A percentile compares a stretch with the other conserved stretches of the same genome.
Evolutionary conservation across 1,140 invertebrate species (phyloP).

Genomic region (Calephelis virginiensis): DNA sequence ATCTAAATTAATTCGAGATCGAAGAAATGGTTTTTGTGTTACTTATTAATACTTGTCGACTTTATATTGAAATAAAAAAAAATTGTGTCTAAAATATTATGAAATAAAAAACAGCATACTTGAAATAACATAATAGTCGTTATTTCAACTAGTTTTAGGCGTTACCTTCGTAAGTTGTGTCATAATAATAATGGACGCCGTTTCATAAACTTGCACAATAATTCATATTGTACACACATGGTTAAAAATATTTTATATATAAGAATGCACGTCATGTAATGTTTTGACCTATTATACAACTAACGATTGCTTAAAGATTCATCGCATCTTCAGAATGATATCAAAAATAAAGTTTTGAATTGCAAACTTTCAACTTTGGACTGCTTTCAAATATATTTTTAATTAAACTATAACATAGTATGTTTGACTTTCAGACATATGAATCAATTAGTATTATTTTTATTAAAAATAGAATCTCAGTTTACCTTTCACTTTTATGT

Average conservation of each 20-base stretch:
- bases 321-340: too few species aligned
- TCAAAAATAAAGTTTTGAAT: neutral
- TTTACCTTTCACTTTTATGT: too few species aligned
- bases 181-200: neutral
- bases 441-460: too few species aligned
- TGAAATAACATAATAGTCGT: neutral
- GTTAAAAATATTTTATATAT: constrained; percentile 7
- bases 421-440: too few species aligned
- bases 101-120: neutral
- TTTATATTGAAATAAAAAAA: too few species aligned
- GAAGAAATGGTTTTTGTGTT: too few species aligned
- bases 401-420: too few species aligned
- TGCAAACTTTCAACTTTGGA: neutral
- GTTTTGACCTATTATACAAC: constrained; percentile 8
- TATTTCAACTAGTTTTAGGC: neutral
- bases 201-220: neutral
- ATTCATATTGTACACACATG: constrained; percentile 4
- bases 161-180: neutral
- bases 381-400: too few species aligned
- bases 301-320: neutral
- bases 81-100: neutral
- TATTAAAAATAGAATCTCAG: too few species aligned
- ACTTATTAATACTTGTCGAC: too few species aligned
- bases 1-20: too few species aligned
- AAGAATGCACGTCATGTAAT: constrained; percentile 1